phyloP scores from a whole-genome alignment of 2,113 vertebrate species.

The Dicrurus megarhynchus region DNA sequence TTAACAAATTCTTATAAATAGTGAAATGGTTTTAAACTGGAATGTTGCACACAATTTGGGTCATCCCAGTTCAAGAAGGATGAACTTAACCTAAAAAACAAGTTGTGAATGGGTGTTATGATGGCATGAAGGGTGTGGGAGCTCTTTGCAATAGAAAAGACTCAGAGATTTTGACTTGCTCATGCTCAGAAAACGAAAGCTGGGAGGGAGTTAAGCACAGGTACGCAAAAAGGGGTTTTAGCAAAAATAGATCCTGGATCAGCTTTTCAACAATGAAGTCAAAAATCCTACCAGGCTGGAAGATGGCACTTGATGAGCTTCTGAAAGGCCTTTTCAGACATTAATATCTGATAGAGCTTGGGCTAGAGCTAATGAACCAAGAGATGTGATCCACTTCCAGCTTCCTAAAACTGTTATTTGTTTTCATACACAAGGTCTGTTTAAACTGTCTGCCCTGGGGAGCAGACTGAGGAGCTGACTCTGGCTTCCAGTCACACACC shows the following conservation, averaged over 20 bases:
- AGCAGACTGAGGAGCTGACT: background rate
- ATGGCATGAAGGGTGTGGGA: background rate
- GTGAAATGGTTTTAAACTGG: background rate
- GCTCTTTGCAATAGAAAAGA: background rate
- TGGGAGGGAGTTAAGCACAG: background rate
- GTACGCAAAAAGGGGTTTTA: background rate
- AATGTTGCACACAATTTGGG: background rate
- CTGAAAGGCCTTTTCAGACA: background rate
- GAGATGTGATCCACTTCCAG: background rate
- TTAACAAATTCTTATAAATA: background rate
- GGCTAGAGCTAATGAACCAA: background rate
- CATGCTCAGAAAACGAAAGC: background rate
- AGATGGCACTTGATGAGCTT: background rate
- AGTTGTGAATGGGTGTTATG: background rate
- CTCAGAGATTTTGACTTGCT: background rate
- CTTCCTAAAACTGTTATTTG: background rate
- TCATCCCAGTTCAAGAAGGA: background rate
- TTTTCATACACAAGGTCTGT: background rate
- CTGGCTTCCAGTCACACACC: background rate
- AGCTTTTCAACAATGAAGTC: background rate
- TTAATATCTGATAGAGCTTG: background rate
- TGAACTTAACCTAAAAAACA: background rate
- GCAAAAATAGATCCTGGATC: background rate
- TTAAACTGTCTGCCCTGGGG: background rate
- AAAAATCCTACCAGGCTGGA: background rate